phyloP scores from a whole-genome alignment of 1,140 invertebrate genomes.

The Sinella curviseta region DNA sequence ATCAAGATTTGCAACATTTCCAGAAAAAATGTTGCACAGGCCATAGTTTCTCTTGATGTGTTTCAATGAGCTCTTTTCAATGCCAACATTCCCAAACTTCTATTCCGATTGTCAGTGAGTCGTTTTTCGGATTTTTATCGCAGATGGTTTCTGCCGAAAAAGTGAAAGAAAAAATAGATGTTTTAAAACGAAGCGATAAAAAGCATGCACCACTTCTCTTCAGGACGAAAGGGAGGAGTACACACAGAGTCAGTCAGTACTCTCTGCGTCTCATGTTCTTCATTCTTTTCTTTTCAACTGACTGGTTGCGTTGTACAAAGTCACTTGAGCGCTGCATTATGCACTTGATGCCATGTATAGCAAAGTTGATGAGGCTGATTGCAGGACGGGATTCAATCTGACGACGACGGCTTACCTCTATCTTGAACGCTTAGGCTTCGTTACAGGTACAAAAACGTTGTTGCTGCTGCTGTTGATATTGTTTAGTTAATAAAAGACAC shows the following conservation, averaged over 20 bases:
- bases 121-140: background rate
- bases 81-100: background rate
- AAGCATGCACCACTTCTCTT: background rate
- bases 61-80: conserved; percentile 16
- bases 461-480: too few relatives aligned
- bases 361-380: too few relatives aligned
- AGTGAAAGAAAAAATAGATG: conserved; percentile 2
- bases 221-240: conserved; percentile 5
- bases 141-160: conserved; percentile 23
- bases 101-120: background rate
- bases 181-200: background rate
- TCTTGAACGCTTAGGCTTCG: too few relatives aligned
- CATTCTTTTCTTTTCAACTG: too few relatives aligned
- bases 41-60: background rate
- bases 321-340: too few relatives aligned
- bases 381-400: too few relatives aligned
- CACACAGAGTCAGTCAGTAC: background rate
- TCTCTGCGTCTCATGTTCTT: too few relatives aligned
- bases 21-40: background rate
- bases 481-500: too few relatives aligned
- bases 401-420: too few relatives aligned
- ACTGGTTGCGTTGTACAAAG: too few relatives aligned
- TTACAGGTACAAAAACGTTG: too few relatives aligned
- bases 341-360: too few relatives aligned
- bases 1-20: conserved; percentile 7